phyloP scores from a whole-genome alignment of 2,113 vertebrate genomes.

The Athene cunicularia region DNA sequence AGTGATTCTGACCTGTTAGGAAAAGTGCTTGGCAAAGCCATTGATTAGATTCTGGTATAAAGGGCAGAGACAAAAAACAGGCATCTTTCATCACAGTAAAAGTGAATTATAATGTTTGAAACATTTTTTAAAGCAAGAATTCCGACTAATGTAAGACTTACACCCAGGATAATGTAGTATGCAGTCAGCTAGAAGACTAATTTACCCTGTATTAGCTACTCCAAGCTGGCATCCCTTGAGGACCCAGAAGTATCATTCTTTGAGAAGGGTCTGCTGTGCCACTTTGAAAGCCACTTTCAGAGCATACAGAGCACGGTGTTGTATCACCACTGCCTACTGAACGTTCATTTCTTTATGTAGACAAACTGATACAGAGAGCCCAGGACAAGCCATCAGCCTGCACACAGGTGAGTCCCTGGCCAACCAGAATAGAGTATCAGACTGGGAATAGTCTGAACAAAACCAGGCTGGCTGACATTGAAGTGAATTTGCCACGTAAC shows the following conservation, averaged over 20 bases:
- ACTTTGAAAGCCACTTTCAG: background rate
- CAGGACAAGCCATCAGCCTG: background rate
- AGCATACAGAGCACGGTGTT: accelerated
- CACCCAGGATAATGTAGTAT: background rate
- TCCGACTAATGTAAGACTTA: background rate
- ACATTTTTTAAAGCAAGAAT: background rate
- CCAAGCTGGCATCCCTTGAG: background rate
- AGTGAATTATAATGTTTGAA: background rate
- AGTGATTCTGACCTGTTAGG: background rate
- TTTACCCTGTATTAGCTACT: background rate
- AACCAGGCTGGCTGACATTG: background rate
- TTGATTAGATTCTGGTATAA: background rate
- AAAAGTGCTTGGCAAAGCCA: background rate
- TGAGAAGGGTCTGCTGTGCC: background rate
- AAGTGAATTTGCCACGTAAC: background rate
- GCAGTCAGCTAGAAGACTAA: background rate
- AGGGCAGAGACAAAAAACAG: background rate
- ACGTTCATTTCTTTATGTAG: background rate
- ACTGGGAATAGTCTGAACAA: background rate
- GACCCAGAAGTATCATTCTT: background rate
- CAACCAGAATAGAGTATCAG: background rate
- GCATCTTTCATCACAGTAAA: background rate
- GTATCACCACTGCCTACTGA: background rate
- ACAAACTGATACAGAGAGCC: background rate
- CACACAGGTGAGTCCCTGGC: background rate